Percentiles rank a stretch among this genome's conserved stretches.
phyloP scores from a whole-genome alignment of 2,113 vertebrate genomes.

The Circaetus gallicus region DNA sequence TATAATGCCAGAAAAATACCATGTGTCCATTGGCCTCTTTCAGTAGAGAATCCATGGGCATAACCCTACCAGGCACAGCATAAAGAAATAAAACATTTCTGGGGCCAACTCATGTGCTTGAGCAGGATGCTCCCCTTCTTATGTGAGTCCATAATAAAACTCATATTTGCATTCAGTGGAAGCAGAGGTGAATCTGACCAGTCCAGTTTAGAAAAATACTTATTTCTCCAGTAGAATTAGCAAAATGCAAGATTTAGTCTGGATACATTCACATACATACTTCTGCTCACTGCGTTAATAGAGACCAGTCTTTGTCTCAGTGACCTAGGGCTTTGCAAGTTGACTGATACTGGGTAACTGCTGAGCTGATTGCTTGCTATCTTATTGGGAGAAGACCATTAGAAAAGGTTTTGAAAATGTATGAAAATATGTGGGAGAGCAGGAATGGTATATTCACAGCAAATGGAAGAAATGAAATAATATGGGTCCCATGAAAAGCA shows the following conservation, averaged over 20 bases:
- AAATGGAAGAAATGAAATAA: not conserved
- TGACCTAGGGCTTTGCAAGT: not conserved
- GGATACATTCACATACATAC: too few relatives aligned
- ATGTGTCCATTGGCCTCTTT: not conserved
- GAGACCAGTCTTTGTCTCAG: not conserved
- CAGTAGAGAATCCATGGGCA: not conserved
- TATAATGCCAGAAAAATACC: not conserved
- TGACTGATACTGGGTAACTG: not conserved
- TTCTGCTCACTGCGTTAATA: not conserved
- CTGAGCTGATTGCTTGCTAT: not conserved
- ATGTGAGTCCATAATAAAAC: not conserved
- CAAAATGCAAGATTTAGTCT: not conserved
- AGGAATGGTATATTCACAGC: not conserved
- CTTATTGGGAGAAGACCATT: not conserved
- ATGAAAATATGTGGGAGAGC: not conserved
- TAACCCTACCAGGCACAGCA: not conserved
- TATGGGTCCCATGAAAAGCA: accelerated
- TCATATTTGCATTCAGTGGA: not conserved
- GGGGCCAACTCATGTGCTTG: too few relatives aligned
- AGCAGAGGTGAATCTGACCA: not conserved
- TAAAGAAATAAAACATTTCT: not conserved
- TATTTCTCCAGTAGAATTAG: not conserved
- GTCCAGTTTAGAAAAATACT: not conserved
- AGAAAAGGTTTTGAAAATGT: not conserved
- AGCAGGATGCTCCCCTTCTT: not conserved